Base-by-base conservation (phyloP, 2,888 invertebrate species). In the Eupithecia abbreviata region DNA sequence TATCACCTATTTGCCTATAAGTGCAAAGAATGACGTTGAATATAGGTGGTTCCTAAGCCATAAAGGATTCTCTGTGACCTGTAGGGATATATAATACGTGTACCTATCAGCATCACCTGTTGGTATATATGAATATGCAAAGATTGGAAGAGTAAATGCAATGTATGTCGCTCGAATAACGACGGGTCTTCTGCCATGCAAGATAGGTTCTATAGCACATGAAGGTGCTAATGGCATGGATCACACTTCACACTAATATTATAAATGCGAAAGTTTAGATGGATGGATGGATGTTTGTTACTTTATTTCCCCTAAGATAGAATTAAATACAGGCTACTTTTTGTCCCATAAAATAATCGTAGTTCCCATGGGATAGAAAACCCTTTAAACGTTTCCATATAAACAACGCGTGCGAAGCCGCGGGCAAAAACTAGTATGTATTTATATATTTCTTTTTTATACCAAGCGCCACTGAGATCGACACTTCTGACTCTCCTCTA, bases 171-270 rank as follows among this genome's bases (percentile, higher is more conserved):
- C 15, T 51, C 1, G 18, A n/a, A 55, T 55, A 15, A 51, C n/a
- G 5, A 15, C 51, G 15, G 2, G 15, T 96, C 73, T 95, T 95
- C 87, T 96, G 96, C 15, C 90, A 97, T 92, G 87, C 97, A 97
- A 45, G 97, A 96, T 74, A 98, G 95, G 91, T 98, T 98, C 85
- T 97, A 97, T 81, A 98, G 96, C 72, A 98, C 97, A 93, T 98
- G 85, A 0, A 71, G 76, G 49, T 30, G 10, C 9, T 30, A 62
- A 18, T 10, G 18, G 18, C 10, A 18, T n/a, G 30, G 1, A 30
- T 30, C 30, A 30, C 30, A 30, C 30, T 30, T 30, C 30, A 30
- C 30, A 30, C 30, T 30, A 30, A 30, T 30, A 30, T 30, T 30
- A 30, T 30, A 30, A 30, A 30, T 30, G 30, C 30, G 30, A 30